These are phyloP conservation scores for Hiodon alosoides DNA, from an alignment of 2,113 vertebrate species.

Conservation along the genomic window DNA sequence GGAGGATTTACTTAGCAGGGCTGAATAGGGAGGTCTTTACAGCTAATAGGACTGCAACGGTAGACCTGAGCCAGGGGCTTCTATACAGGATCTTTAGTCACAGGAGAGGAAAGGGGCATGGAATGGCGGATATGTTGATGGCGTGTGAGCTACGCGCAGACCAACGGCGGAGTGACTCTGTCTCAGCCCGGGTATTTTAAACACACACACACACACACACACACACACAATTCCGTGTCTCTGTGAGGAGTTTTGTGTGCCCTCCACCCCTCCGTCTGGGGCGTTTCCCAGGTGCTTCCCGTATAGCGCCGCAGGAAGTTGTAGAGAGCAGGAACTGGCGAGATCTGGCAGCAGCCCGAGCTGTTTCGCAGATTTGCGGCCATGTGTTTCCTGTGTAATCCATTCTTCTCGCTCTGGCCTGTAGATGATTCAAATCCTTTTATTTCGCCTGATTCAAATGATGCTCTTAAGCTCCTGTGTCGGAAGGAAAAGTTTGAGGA, in stretches of 20 bases:
- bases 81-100: constrained; percentile 74
- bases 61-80: constrained; percentile 71
- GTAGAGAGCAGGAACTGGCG: too few relatives aligned
- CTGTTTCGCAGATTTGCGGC: not conserved
- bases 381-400: not conserved
- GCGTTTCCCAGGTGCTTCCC: too few relatives aligned
- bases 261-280: too few relatives aligned
- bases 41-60: constrained; percentile 76
- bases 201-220: too few relatives aligned
- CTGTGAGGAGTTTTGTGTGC: too few relatives aligned
- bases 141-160: constrained; percentile 33
- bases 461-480: constrained; percentile 21
- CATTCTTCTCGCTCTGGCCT: not conserved
- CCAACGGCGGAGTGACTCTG: not conserved
- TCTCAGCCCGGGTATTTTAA: not conserved
- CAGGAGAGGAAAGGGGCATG: constrained; percentile 72
- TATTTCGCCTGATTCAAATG: constrained; percentile 25
- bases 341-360: not conserved
- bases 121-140: constrained; percentile 63
- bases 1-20: constrained; percentile 74
- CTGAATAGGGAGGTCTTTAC: constrained; percentile 76
- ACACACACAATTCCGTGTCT: too few relatives aligned
- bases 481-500: not conserved
- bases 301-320: too few relatives aligned
- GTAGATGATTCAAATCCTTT: not conserved